phyloP scores from a whole-genome alignment of 2,113 vertebrate species.

The Mellivora capensis region DNA sequence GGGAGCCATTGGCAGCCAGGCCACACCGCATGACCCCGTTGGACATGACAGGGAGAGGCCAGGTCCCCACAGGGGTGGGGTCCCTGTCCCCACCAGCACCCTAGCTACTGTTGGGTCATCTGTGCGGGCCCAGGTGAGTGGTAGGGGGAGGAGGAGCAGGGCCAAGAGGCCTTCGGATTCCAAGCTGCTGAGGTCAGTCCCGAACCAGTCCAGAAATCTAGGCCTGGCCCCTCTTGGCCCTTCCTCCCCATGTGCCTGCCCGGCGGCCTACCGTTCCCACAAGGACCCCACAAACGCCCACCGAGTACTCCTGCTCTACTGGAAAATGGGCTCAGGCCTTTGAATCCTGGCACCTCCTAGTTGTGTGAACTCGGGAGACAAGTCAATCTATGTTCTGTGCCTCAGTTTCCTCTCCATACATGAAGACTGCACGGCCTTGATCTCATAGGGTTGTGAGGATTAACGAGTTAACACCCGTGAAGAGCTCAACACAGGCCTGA shows the following conservation, averaged over 20 bases:
- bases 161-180: not conserved
- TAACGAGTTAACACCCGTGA: not conserved
- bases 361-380: not conserved
- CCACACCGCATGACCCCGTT: not conserved
- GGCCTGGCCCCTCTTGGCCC: no score
- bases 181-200: constrained; percentile 2
- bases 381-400: not conserved
- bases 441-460: not conserved
- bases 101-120: not conserved
- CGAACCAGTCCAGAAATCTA: not conserved
- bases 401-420: not conserved
- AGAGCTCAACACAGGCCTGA: not conserved
- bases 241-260: accelerated
- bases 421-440: not conserved
- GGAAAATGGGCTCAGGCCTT: not conserved
- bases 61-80: not conserved
- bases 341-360: not conserved
- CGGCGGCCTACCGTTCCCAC: accelerated
- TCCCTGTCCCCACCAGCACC: not conserved
- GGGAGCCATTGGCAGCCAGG: not conserved
- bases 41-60: not conserved
- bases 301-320: accelerated
- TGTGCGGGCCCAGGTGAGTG: not conserved
- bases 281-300: not conserved
- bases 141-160: not conserved